phyloP scores from a whole-genome alignment of 1,140 invertebrate genomes.

The Antheraea mylitta region DNA sequence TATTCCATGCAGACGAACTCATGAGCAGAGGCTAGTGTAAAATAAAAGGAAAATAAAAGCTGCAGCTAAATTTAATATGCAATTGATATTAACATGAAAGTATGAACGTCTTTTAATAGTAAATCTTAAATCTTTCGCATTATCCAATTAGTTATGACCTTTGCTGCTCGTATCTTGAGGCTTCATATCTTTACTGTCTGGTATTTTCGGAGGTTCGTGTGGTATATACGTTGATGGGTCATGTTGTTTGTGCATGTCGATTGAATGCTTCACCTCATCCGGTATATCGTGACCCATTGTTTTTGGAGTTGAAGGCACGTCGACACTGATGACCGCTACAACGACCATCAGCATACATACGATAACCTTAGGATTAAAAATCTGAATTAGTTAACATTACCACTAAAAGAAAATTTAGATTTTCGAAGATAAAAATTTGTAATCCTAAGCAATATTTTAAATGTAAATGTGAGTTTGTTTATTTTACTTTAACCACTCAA shows the following conservation, averaged over 20 bases:
- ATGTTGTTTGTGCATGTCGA: slow-evolving; percentile 5
- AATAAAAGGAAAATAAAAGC: slow-evolving; percentile 7
- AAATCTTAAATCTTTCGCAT: too few relatives aligned
- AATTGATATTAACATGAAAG: not conserved
- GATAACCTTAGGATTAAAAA: not conserved
- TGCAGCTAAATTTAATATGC: slow-evolving; percentile 17
- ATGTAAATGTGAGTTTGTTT: too few relatives aligned
- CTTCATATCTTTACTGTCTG: slow-evolving; percentile 4
- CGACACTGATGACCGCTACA: not conserved
- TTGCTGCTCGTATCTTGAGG: slow-evolving; percentile 6
- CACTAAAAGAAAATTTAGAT: too few relatives aligned
- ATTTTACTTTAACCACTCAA: too few relatives aligned
- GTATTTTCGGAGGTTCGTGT: slow-evolving; percentile 9
- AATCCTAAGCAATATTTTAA: too few relatives aligned
- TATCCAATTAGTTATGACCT: not conserved
- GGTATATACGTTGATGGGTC: not conserved
- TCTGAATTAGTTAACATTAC: not conserved
- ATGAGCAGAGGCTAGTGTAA: too few relatives aligned
- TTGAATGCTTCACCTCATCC: not conserved
- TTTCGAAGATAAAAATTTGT: too few relatives aligned
- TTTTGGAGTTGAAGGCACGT: slow-evolving; percentile 9
- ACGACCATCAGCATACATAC: slow-evolving; percentile 4
- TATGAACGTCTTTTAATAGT: not conserved
- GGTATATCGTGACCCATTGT: slow-evolving; percentile 3
- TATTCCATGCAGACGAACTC: too few relatives aligned